Conservation (phyloP, 2,797 vertebrate genomes). For the Tragelaphus eurycerus region DNA sequence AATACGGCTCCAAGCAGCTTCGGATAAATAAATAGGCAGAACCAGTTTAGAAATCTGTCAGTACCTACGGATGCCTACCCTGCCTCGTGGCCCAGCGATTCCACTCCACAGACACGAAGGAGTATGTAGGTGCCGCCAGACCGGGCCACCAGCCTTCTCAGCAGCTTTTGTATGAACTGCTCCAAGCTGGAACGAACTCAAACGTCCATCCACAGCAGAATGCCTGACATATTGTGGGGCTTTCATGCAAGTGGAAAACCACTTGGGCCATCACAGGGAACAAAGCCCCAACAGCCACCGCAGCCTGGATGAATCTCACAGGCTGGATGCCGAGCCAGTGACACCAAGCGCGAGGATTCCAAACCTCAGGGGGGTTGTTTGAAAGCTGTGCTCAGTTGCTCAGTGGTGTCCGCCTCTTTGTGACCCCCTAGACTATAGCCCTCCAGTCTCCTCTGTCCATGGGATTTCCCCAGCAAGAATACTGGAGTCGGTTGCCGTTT, state of each 20-base stretch:
- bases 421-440: background rate
- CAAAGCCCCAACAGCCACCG: too few species aligned
- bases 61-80: background rate
- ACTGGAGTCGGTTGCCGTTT: background rate
- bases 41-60: background rate
- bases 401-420: background rate
- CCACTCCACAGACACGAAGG: background rate
- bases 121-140: too few species aligned
- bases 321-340: background rate
- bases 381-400: background rate
- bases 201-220: background rate
- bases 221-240: background rate
- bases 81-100: fast-evolving
- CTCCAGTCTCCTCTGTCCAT: background rate
- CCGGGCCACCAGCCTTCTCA: fast-evolving
- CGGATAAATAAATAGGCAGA: background rate
- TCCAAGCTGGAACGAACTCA: too few species aligned
- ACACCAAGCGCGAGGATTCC: background rate
- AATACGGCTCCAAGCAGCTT: background rate
- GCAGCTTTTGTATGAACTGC: background rate
- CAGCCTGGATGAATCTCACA: background rate
- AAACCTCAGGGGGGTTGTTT: background rate
- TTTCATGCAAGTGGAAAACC: background rate
- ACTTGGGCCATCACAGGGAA: background rate
- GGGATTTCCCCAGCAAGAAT: background rate